A percentile compares a stretch with the other conserved stretches of the same genome.
phyloP scores from a whole-genome alignment of 2,113 vertebrate species.

The Porphyrio hochstetteri region DNA sequence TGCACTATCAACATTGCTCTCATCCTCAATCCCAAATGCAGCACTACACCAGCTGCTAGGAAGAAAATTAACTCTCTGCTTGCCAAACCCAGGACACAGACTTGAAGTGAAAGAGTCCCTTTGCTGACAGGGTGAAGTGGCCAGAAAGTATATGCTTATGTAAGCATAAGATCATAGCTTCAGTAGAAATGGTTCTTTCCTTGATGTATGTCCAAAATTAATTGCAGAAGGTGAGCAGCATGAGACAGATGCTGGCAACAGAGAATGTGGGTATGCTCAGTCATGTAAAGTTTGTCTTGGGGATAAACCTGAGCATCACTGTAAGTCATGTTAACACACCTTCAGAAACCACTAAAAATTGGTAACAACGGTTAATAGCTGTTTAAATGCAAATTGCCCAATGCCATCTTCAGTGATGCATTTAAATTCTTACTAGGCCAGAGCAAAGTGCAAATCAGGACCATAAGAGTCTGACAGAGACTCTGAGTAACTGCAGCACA shows the following conservation, averaged over 20 bases:
- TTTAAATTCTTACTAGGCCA: background rate
- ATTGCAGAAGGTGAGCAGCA: background rate
- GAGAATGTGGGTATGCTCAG: background rate
- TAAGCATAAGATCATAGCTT: background rate
- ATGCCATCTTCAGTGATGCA: background rate
- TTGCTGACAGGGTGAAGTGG: background rate
- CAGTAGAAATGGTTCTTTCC: background rate
- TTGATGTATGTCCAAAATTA: background rate
- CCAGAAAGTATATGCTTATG: background rate
- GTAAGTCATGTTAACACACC: background rate
- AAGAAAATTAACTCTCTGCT: no score
- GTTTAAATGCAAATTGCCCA: background rate
- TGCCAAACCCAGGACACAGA: no score
- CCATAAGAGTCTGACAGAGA: background rate
- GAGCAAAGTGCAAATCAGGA: background rate
- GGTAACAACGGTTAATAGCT: background rate
- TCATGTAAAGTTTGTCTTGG: background rate
- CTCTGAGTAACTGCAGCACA: background rate
- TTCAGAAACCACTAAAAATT: background rate
- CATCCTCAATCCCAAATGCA: no score
- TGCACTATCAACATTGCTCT: no score
- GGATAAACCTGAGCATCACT: background rate
- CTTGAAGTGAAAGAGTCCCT: background rate
- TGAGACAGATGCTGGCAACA: background rate
- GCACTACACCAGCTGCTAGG: no score